Conservation (phyloP, 2,797 vertebrate species). For the Esox masquinongy region DNA sequence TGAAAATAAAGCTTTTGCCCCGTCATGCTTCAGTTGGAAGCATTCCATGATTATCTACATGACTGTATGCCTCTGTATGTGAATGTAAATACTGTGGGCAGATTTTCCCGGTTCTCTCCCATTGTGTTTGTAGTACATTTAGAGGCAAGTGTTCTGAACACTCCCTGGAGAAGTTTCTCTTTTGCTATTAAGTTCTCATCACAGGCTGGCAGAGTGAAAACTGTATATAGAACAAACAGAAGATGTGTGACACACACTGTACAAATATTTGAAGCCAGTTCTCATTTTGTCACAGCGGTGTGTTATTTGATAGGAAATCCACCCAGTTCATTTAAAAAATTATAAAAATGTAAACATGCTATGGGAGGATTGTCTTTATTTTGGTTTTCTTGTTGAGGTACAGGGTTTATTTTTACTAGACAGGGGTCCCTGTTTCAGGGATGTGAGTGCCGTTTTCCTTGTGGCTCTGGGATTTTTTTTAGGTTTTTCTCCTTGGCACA, state of each 20-base stretch:
- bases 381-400: not conserved
- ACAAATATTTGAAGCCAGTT: not conserved
- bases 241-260: not conserved
- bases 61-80: not conserved
- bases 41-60: not conserved
- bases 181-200: not conserved
- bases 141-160: not conserved
- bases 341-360: not conserved
- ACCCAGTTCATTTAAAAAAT: not conserved
- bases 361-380: not conserved
- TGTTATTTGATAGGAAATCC: not conserved
- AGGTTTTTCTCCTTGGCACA: not conserved
- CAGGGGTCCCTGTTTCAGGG: not conserved
- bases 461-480: not conserved
- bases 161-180: not conserved
- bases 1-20: not conserved
- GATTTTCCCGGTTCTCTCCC: not conserved
- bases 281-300: not conserved
- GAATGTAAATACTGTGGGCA: not conserved
- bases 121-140: not conserved
- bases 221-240: slow-evolving; percentile 1
- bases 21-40: not conserved
- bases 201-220: not conserved
- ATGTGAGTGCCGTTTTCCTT: not conserved
- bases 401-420: not conserved